Evolutionary conservation across 2,888 invertebrate genomes (phyloP).

Genomic region (Gortyna flavago): DNA sequence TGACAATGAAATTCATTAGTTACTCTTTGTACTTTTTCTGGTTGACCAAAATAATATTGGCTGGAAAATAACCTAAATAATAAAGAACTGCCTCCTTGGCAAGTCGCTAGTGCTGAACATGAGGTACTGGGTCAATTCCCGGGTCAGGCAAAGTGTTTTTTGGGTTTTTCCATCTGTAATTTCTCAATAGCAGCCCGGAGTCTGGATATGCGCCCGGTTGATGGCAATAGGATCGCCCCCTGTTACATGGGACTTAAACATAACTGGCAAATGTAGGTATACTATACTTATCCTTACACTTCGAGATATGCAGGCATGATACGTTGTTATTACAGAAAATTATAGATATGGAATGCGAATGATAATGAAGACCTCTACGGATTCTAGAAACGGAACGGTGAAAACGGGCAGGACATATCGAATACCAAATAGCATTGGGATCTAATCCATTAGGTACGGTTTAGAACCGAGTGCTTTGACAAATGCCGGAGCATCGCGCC

Average conservation of each 20-base stretch:
- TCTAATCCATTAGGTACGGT: conserved; percentile 35
- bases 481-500: neutral
- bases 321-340: neutral
- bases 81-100: neutral
- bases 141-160: too few species aligned
- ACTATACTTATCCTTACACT: too few species aligned
- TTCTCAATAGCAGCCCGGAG: neutral
- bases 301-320: neutral
- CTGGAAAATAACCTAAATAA: neutral
- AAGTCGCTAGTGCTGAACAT: neutral
- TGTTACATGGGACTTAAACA: too few species aligned
- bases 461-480: conserved; percentile 28
- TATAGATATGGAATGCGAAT: neutral
- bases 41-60: neutral
- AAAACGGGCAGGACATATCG: neutral
- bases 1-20: conserved; percentile 23
- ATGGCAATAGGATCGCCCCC: too few species aligned
- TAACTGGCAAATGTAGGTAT: too few species aligned
- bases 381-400: neutral
- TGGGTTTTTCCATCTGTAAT: neutral
- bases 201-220: neutral
- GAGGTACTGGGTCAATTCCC: neutral
- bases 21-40: conserved; percentile 3
- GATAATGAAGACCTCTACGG: neutral
- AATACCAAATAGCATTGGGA: conserved; percentile 11